A percentile compares a stretch with the other conserved stretches of the same genome.
Evolutionary conservation across 1,140 invertebrate species (phyloP).

Genomic region (Brachionus plicatilis): DNA sequence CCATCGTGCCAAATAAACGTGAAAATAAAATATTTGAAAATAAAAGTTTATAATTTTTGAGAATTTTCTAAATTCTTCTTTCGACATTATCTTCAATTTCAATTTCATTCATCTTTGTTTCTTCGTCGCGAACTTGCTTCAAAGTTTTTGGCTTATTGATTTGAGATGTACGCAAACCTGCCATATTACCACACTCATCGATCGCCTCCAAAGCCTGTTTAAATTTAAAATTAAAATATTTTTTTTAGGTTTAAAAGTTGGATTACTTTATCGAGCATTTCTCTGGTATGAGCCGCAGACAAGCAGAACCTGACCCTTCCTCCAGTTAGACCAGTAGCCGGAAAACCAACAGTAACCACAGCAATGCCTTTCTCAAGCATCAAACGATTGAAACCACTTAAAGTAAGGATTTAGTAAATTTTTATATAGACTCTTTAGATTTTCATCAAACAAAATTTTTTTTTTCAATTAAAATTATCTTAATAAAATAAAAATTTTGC

Average conservation of each 20-base stretch:
- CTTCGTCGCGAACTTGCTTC: conserved; percentile 9
- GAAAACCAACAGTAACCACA: conserved; percentile 91
- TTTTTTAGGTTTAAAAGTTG: background rate
- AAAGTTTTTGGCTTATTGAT: background rate
- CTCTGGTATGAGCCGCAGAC: conserved; percentile 88
- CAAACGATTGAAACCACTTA: conserved; percentile 63
- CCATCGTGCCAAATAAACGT: conserved; percentile 8
- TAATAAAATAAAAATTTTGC: too few relatives aligned
- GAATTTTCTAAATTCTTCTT: conserved; percentile 28
- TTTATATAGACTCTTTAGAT: background rate
- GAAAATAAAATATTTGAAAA: background rate
- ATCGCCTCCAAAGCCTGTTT: conserved; percentile 57
- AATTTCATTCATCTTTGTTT: background rate
- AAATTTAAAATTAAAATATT: background rate
- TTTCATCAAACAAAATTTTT: background rate
- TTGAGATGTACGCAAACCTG: conserved; percentile 50
- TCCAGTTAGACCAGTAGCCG: conserved; percentile 87
- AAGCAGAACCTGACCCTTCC: conserved; percentile 89
- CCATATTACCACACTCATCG: conserved; percentile 50
- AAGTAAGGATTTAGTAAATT: background rate
- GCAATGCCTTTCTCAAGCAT: conserved; percentile 77
- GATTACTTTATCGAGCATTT: conserved; percentile 72
- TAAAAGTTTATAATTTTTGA: background rate
- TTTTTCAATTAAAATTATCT: conserved; percentile 3
- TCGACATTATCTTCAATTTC: background rate